Evolutionary conservation across 2,113 vertebrate genomes (phyloP).

Genomic region (Dipodomys merriami): DNA sequence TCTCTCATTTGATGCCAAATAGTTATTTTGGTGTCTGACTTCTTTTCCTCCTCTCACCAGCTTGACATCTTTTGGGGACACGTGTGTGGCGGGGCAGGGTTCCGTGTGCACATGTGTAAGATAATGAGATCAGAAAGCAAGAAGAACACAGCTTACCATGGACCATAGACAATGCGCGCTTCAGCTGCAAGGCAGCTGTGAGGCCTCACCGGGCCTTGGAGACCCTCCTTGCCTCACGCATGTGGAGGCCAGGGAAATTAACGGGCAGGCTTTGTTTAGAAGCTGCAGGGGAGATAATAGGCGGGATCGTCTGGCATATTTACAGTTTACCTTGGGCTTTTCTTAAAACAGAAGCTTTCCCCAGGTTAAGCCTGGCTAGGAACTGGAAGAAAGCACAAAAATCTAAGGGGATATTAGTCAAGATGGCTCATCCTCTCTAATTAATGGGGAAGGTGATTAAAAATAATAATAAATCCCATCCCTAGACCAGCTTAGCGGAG

Average conservation of each 20-base stretch:
- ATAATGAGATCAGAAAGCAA: constrained; percentile 24
- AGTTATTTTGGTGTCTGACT: constrained; percentile 2
- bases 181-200: constrained; percentile 53
- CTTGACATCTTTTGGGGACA: background rate
- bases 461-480: background rate
- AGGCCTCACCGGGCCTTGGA: background rate
- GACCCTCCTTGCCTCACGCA: background rate
- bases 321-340: constrained; percentile 35
- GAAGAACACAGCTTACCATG: background rate
- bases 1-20: constrained; percentile 25
- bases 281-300: constrained; percentile 17
- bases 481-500: background rate
- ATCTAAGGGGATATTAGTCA: background rate
- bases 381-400: constrained; percentile 68
- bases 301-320: background rate
- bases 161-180: background rate
- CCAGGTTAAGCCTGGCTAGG: constrained; percentile 49
- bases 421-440: constrained; percentile 17
- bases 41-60: background rate
- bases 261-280: constrained; percentile 30
- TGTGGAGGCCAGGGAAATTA: constrained; percentile 29
- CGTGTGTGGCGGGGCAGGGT: background rate
- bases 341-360: constrained; percentile 37
- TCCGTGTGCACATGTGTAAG: background rate
- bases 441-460: background rate